Base-by-base conservation (phyloP, 2,113 vertebrate species). In the Eudyptes chrysolophus region DNA sequence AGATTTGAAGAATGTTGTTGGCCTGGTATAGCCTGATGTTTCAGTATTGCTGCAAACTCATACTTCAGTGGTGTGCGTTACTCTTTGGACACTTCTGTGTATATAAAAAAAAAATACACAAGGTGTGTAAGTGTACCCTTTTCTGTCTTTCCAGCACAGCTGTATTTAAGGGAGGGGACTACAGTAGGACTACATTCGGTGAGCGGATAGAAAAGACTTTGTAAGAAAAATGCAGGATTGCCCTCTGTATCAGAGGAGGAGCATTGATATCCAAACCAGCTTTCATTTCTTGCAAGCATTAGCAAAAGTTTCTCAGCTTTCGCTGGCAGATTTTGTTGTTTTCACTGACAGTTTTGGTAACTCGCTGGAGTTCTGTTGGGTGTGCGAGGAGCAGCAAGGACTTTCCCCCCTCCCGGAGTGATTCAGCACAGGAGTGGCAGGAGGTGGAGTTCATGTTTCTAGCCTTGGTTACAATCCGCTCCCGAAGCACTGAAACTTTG, bases 401-500 rank as follows among this genome's bases (percentile, higher is more conserved):
- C 94, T 96, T 97, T 92, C 58, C 79, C 87, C 75, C 87, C 75
- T 0, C 6, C 42, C 0, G 5, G 11, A 11, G 38, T 96, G 93
- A 96, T 88, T 96, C 92, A 93, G 71, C 80, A 34, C 64, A 90
- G 93, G 96, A 96, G 92, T 85, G 94, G 89, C 85, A 87, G 84
- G 70, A 92, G 92, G 92, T 82, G 87, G 94, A 83, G 94, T 86
- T 94, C 40, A 34, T 8, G 6, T 92, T 91, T 92, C 87, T 58
- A 96, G 87, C 48, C 58, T 25, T 55, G n/a, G 70, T 77, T 92
- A 42, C 34, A 8, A 7, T 79, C 32, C 6, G 1, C n/a, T 74
- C 75, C 1, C 2, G 93, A 61, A 90, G 71, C 2, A 6, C 42
- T 83, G 71, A 94, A 90, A 88, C 78, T 92, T 93, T 52, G 42